These are phyloP conservation scores for Acleris sparsana DNA, from an alignment of 2,888 invertebrate genomes.

Conservation along the genomic window DNA sequence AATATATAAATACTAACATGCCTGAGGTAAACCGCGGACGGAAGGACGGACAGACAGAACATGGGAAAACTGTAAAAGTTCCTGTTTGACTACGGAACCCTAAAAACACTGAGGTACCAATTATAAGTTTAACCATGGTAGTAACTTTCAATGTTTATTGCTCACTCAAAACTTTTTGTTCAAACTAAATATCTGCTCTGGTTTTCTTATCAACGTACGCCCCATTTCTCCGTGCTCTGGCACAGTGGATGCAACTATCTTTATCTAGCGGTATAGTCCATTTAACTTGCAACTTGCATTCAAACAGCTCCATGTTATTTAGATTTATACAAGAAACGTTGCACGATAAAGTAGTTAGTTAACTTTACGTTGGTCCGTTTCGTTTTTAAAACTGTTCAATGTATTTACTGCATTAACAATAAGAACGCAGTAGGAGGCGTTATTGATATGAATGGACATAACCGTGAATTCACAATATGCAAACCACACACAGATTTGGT, in stretches of 20 bases:
- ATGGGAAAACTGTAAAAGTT: no score
- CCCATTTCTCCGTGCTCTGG: conserved; percentile 42
- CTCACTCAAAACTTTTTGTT: background rate
- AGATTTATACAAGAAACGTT: conserved; percentile 8
- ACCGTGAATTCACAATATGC: no score
- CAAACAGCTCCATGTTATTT: conserved; percentile 11
- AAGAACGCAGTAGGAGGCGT: no score
- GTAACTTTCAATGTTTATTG: background rate
- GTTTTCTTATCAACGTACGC: conserved; percentile 41
- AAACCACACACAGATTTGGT: no score
- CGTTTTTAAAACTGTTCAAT: no score
- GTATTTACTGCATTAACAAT: no score
- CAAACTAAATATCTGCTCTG: conserved; percentile 11
- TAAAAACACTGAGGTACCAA: background rate
- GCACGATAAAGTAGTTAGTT: background rate
- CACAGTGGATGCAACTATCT: conserved; percentile 36
- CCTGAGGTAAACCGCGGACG: no score
- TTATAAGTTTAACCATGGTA: background rate
- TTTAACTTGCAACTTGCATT: conserved; percentile 38
- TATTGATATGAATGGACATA: no score
- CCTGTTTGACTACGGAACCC: no score
- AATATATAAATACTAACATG: no score
- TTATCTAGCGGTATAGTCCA: conserved; percentile 35
- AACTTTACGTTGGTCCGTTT: no score
- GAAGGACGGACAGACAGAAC: no score